phyloP scores from a whole-genome alignment of 2,797 vertebrate species.

The Pogoniulus pusillus region DNA sequence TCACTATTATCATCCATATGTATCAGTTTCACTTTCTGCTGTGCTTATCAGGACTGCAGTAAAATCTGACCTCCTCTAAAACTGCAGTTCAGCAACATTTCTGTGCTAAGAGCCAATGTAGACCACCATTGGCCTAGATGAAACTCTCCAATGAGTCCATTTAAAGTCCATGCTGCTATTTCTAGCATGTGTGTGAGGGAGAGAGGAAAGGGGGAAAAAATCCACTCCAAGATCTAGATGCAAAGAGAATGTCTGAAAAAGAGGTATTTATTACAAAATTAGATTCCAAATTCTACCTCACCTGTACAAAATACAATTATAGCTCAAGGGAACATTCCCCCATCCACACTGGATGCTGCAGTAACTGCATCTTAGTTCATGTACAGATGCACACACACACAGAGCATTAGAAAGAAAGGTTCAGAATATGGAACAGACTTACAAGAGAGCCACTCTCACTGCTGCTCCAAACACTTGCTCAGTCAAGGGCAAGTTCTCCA shows the following conservation, averaged over 20 bases:
- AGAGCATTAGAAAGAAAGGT: constrained; percentile 4
- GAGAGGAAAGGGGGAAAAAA: neutral
- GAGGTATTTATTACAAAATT: constrained; percentile 76
- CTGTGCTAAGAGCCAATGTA: neutral
- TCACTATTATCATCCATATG: neutral
- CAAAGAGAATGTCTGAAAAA: constrained; percentile 57
- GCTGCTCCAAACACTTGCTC: neutral
- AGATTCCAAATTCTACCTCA: constrained; percentile 36
- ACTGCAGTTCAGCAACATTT: neutral
- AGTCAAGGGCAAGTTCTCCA: neutral
- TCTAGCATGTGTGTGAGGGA: neutral
- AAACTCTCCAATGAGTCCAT: neutral
- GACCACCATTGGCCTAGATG: neutral
- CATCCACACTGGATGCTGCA: neutral
- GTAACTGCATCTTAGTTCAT: neutral
- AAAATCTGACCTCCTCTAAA: neutral
- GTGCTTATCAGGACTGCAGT: neutral
- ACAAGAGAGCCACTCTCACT: neutral
- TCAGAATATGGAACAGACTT: neutral
- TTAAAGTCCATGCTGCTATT: neutral
- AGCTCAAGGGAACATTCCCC: constrained; percentile 3
- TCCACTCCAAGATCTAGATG: neutral
- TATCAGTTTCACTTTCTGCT: neutral
- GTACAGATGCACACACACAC: neutral
- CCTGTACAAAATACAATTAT: constrained; percentile 51